phyloP scores from a whole-genome alignment of 1,140 invertebrate genomes.

The Carposina sasakii region DNA sequence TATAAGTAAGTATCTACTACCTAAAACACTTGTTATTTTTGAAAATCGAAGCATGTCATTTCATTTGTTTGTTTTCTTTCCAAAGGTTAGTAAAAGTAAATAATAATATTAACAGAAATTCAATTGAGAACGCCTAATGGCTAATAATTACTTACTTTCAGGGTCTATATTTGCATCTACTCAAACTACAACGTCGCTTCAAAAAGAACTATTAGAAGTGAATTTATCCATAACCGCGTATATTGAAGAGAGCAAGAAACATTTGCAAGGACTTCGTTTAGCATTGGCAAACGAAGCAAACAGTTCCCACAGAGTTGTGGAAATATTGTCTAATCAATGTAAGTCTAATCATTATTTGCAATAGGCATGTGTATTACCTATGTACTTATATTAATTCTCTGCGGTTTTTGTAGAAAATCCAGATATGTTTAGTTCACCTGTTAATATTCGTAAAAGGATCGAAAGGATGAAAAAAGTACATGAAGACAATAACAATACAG shows the following conservation, averaged over 20 bases:
- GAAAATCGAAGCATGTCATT: conserved; percentile 43
- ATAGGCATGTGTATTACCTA: no score
- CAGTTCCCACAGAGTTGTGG: conserved; percentile 53
- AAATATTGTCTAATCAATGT: conserved; percentile 54
- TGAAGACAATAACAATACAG: conserved; percentile 35
- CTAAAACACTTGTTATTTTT: no score
- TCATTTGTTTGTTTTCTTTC: conserved; percentile 51
- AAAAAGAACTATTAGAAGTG: conserved; percentile 55
- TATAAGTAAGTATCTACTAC: conserved; percentile 62
- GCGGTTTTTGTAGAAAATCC: conserved; percentile 19
- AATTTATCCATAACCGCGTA: conserved; percentile 60
- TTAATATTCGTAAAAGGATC: conserved; percentile 29
- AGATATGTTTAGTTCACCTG: conserved; percentile 40
- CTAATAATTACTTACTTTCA: conserved; percentile 36
- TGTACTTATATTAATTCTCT: no score
- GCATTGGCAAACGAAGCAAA: conserved; percentile 49
- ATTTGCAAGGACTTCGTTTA: conserved; percentile 42
- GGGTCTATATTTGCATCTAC: conserved; percentile 46
- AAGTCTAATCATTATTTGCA: conserved; percentile 30
- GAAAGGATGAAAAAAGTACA: no score
- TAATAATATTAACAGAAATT: no score
- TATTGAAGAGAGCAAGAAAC: conserved; percentile 61
- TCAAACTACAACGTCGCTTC: conserved; percentile 36
- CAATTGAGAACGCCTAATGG: conserved; percentile 15
- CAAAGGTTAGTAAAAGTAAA: no score